A percentile compares a stretch with the other conserved stretches of the same genome.
These are phyloP conservation scores for Periphyllus acericola DNA, from an alignment of 2,888 invertebrate genomes.

Conservation along the genomic window DNA sequence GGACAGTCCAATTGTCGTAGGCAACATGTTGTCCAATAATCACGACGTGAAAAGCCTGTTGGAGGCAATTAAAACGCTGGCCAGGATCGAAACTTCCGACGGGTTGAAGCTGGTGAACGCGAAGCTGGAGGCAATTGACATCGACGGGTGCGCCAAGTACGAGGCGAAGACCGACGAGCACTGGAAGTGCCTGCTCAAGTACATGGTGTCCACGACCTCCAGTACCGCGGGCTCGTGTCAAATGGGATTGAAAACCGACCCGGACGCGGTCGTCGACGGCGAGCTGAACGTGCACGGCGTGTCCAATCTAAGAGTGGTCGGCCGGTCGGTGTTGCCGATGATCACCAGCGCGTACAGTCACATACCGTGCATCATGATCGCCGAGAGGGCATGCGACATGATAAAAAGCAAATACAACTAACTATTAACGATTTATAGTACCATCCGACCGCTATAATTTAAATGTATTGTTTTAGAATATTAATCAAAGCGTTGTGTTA, in stretches of 20 bases:
- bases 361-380: conserved; percentile 43
- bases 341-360: conserved; percentile 60
- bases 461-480: too few relatives aligned
- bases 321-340: conserved; percentile 58
- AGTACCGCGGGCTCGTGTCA: conserved; percentile 64
- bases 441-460: too few relatives aligned
- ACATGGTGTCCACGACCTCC: conserved; percentile 63
- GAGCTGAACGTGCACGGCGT: conserved; percentile 63
- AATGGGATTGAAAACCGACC: conserved; percentile 64
- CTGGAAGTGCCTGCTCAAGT: conserved; percentile 64
- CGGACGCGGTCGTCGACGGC: conserved; percentile 63
- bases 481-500: too few relatives aligned
- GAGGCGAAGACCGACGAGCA: conserved; percentile 40
- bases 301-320: conserved; percentile 47
- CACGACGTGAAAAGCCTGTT: conserved; percentile 63
- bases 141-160: conserved; percentile 50
- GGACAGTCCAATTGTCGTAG: conserved; percentile 62
- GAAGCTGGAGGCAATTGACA: conserved; percentile 27
- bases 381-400: conserved; percentile 36
- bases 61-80: conserved; percentile 32
- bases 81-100: conserved; percentile 30
- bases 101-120: conserved; percentile 43
- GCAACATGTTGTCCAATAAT: conserved; percentile 62
- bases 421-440: not conserved
- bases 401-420: conserved; percentile 43